Conservation (phyloP, 2,113 vertebrate species). For the Hippopotamus amphibius region DNA sequence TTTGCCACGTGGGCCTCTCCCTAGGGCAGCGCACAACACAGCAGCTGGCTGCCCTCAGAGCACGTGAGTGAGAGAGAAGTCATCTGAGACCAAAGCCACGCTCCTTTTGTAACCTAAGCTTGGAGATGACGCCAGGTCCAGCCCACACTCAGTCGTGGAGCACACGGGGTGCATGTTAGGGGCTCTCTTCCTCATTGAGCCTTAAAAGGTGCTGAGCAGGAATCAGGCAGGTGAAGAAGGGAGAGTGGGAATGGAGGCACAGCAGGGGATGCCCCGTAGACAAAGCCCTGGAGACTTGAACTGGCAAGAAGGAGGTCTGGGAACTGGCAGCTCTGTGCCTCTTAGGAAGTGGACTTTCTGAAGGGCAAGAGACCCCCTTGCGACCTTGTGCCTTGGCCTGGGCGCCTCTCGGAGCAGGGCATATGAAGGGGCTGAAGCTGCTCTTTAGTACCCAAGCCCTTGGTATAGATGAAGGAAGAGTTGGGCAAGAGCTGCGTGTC, state of each 20-base stretch:
- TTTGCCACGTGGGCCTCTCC: not conserved
- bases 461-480: not conserved
- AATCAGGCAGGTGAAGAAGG: too few relatives aligned
- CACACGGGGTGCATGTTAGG: not conserved
- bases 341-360: not conserved
- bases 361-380: not conserved
- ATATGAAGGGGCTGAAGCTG: not conserved
- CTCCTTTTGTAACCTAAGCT: conserved; percentile 19
- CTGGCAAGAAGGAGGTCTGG: not conserved
- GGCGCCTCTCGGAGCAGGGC: not conserved
- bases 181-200: not conserved
- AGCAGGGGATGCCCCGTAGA: not conserved
- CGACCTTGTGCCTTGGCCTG: not conserved
- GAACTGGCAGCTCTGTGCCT: not conserved
- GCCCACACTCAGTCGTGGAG: not conserved
- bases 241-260: not conserved
- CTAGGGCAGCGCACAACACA: not conserved
- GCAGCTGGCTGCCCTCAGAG: not conserved
- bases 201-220: not conserved
- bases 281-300: not conserved
- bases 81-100: not conserved
- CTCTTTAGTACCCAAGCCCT: not conserved
- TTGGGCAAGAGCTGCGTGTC: not conserved
- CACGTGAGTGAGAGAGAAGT: not conserved
- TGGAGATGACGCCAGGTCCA: not conserved